These are phyloP conservation scores for Fulica atra DNA, from an alignment of 2,113 vertebrate genomes.

Conservation along the genomic window DNA sequence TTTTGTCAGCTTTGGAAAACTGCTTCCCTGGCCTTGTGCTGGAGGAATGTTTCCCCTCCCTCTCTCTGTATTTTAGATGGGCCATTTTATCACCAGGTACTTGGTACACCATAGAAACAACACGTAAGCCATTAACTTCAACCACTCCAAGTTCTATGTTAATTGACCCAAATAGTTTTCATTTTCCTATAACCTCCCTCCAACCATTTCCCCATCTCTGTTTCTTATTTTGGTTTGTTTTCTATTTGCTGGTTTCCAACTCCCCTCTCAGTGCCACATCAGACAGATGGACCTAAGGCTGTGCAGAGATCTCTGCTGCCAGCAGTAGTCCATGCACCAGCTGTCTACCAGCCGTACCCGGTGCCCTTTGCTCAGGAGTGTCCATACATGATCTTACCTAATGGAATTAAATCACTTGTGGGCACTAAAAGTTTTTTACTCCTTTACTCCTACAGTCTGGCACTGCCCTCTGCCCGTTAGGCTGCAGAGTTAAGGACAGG, in stretches of 20 bases:
- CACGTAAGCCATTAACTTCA: neutral
- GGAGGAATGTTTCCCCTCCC: neutral
- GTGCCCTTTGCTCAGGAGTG: slow-evolving; percentile 20
- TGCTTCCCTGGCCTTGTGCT: neutral
- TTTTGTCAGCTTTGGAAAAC: slow-evolving; percentile 5
- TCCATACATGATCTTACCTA: neutral
- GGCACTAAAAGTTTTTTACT: neutral
- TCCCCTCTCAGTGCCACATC: slow-evolving; percentile 12
- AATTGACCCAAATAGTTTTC: neutral
- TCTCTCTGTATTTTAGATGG: neutral
- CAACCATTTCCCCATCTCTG: neutral
- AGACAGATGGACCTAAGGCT: slow-evolving; percentile 38
- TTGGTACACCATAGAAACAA: neutral
- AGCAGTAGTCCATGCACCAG: neutral
- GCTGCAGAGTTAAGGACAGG: neutral
- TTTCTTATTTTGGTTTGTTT: neutral
- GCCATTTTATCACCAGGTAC: neutral
- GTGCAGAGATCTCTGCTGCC: neutral
- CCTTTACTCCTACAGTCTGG: neutral
- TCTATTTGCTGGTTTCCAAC: neutral
- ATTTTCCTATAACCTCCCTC: neutral
- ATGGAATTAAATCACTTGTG: neutral
- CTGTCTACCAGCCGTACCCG: neutral
- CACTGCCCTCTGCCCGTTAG: neutral
- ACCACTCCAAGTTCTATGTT: neutral